Percentiles rank a stretch among this genome's conserved stretches.
Conservation (phyloP, 2,797 vertebrate species). For the Odontamblyopus rebecca region DNA sequence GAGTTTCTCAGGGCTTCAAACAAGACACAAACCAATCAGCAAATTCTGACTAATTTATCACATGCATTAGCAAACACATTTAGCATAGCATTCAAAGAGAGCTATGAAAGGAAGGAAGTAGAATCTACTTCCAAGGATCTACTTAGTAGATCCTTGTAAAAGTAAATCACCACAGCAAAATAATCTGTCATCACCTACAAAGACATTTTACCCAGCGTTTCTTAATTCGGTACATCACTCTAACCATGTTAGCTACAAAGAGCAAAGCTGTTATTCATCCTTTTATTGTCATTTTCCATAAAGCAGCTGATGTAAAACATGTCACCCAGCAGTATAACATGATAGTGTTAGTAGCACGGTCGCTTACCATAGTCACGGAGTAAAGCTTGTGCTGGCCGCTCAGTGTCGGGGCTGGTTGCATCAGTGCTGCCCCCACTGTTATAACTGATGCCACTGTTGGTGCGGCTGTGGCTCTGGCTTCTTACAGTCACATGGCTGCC, state of each 20-base stretch:
- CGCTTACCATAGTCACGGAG: constrained; percentile 90
- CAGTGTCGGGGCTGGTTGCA: constrained; percentile 88
- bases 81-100: constrained; percentile 30
- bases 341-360: not conserved
- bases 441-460: constrained; percentile 91
- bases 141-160: not conserved
- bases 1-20: constrained; percentile 7
- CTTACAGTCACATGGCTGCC: constrained; percentile 57
- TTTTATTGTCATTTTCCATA: constrained; percentile 14
- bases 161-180: constrained; percentile 61
- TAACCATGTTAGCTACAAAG: constrained; percentile 73
- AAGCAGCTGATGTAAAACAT: constrained; percentile 11
- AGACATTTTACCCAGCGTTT: constrained; percentile 75
- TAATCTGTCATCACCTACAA: constrained; percentile 60
- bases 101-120: not conserved
- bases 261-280: constrained; percentile 32
- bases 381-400: constrained; percentile 88
- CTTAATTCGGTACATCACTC: constrained; percentile 72
- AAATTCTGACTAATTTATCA: constrained; percentile 9
- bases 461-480: constrained; percentile 90
- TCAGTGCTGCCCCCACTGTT: constrained; percentile 89
- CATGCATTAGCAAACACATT: constrained; percentile 47
- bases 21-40: constrained; percentile 19
- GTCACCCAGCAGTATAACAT: constrained; percentile 1
- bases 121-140: too few relatives aligned